Conservation (phyloP, 2,113 vertebrate species). For the Centrocercus urophasianus region DNA sequence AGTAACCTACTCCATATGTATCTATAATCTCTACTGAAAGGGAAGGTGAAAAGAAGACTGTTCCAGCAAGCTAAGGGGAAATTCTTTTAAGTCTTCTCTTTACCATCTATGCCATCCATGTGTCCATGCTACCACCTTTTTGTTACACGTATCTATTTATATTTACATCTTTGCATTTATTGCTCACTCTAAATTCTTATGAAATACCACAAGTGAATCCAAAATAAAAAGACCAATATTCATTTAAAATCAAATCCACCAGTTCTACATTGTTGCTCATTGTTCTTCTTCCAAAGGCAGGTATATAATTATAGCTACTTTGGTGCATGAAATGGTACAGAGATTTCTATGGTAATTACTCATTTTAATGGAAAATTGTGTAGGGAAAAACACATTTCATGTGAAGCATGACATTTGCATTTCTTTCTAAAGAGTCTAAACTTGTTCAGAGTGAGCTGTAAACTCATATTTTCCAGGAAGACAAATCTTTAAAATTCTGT, state of each 20-base stretch:
- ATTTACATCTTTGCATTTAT: neutral
- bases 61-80: neutral
- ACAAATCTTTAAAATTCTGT: neutral
- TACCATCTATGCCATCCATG: neutral
- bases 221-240: conserved; percentile 4
- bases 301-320: conserved; percentile 12
- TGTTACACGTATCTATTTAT: neutral
- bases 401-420: neutral
- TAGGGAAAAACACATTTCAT: conserved; percentile 1
- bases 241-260: conserved; percentile 25
- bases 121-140: neutral
- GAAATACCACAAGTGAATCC: neutral
- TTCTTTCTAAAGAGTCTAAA: conserved; percentile 28
- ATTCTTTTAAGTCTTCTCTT: conserved; percentile 1
- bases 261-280: neutral
- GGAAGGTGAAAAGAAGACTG: neutral
- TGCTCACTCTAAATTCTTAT: neutral
- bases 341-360: conserved; percentile 57
- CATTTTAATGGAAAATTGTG: conserved; percentile 59
- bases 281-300: conserved; percentile 26
- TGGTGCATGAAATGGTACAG: neutral
- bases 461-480: neutral
- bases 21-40: neutral
- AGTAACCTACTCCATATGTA: neutral
- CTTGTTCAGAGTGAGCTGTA: neutral